Evolutionary conservation across 2,888 invertebrate species (phyloP), one percentile per base, ranked within the genome.

Genomic region (Torymus tubicola): DNA sequence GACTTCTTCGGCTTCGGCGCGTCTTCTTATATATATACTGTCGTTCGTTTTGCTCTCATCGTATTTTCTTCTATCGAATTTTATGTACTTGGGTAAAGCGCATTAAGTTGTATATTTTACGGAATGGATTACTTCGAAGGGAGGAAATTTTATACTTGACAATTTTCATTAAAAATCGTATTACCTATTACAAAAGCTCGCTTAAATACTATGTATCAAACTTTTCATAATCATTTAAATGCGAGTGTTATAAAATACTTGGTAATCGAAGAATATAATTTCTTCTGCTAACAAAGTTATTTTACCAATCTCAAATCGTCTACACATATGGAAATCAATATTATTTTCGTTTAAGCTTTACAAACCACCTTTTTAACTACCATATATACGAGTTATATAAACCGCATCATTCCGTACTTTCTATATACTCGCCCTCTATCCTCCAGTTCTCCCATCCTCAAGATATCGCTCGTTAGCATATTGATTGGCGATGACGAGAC

Each of bases 401-500:
- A 50, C 42, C 13, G 24, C 42, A 50, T n/a, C 69, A 55, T 21
- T 70, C 53, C 8, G 42, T 8, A 57, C 4, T 70, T 53, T 63
- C 61, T 57, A 21, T 21, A 21, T 21, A 77, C n/a, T 50, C 12
- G 42, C 14, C 14, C 70, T 77, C 70, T 77, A 77, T 77, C 57
- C 18, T n/a, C 57, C 63, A 81, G 80, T 83, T 85, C 83, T 1
- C 8, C 42, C 42, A 21, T 8, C 42, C 42, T 42, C 8, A 8
- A 42, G 85, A 86, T 87, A 87, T 88, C 87, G 86, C 89, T 89
- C 88, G 88, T 89, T 90, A 89, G 87, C 89, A 90, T 90, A 90
- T 90, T 89, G 89, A 89, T 90, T 90, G 89, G 88, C 88, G 88
- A 89, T 90, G 89, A 90, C 89, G 89, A 87, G 86, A 88, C 85